Base-by-base conservation (phyloP, 92 coral and sea anemone species). In the Actinostola sp. region DNA sequence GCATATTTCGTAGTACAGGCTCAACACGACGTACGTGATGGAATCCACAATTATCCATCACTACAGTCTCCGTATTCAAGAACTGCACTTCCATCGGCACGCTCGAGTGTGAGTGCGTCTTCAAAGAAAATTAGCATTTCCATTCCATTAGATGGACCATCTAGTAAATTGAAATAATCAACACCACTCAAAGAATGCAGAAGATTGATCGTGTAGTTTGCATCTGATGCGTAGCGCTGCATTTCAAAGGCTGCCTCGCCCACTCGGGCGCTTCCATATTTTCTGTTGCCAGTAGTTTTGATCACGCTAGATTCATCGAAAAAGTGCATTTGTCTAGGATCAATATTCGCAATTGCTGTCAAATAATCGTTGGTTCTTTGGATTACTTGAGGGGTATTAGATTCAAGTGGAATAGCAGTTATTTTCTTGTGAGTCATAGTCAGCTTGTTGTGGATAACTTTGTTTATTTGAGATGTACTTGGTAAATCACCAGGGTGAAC, bases 1-100 rank as follows among this genome's bases (percentile, higher is more conserved):
- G n/a, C n/a, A n/a, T n/a, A n/a, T n/a, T n/a, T n/a, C n/a, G n/a
- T 29, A 80, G 41, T 26, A 79, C 4, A 52, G 81, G 84, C 75
- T 79, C 87, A 23, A 79, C 73, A 51, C 52, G 59, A 21, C 29
- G 57, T 30, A 79, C 87, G 42, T 79, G 89, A 52, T 88, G 93
- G 55, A 88, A 79, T 5, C 89, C 89, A 57, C 85, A 78, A 68
- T 79, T 78, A 75, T 84, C 89, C 81, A 84, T 84, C 2, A 84
- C 68, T 12, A 84, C 85, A 28, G 44, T 84, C 73, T 5, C 85
- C 85, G n/a, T 59, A 64, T n/a, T n/a, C n/a, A n/a, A n/a, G n/a
- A n/a, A n/a, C n/a, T n/a, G n/a, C n/a, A n/a, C n/a, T n/a, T n/a
- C n/a, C n/a, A n/a, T n/a, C n/a, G n/a, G n/a, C n/a, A n/a, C n/a